Conservation (phyloP, 1,140 invertebrate genomes). For the Thalassaphorura encarpata region DNA sequence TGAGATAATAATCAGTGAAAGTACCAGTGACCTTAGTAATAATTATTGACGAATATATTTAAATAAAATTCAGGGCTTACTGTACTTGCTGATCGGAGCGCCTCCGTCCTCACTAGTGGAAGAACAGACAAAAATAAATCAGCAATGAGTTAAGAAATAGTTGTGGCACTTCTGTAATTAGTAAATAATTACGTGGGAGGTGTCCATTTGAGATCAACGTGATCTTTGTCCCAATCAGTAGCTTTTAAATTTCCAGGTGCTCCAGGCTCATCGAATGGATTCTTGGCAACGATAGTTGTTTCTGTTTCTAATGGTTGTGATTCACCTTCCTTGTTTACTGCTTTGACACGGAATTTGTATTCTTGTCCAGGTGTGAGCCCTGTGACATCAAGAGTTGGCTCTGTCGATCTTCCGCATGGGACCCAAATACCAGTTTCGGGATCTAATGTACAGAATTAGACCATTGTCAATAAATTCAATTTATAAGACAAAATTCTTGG, state of each 20-base stretch:
- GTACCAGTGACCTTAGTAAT: too few species aligned
- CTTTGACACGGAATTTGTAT: constrained; percentile 89
- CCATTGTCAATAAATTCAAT: not conserved
- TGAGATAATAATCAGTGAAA: too few species aligned
- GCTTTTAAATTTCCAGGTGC: constrained; percentile 81
- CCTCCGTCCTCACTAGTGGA: constrained; percentile 92
- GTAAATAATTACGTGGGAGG: constrained; percentile 7
- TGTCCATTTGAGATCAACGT: constrained; percentile 76
- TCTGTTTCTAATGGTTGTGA: constrained; percentile 84
- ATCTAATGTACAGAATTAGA: too few species aligned
- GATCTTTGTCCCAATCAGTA: constrained; percentile 92
- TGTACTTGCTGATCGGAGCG: constrained; percentile 55
- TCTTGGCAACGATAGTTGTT: constrained; percentile 81
- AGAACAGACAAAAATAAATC: too few species aligned
- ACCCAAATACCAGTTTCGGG: constrained; percentile 81
- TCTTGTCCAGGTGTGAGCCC: constrained; percentile 81
- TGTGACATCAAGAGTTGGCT: constrained; percentile 71
- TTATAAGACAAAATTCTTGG: not conserved
- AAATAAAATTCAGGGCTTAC: not conserved
- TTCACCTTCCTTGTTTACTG: constrained; percentile 92
- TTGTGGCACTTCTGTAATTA: too few species aligned
- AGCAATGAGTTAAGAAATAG: too few species aligned
- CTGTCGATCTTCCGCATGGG: constrained; percentile 69
- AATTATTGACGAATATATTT: not conserved
- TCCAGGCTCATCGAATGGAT: constrained; percentile 66